Conservation (phyloP, 2,113 vertebrate species). For the Eidolon helvum region DNA sequence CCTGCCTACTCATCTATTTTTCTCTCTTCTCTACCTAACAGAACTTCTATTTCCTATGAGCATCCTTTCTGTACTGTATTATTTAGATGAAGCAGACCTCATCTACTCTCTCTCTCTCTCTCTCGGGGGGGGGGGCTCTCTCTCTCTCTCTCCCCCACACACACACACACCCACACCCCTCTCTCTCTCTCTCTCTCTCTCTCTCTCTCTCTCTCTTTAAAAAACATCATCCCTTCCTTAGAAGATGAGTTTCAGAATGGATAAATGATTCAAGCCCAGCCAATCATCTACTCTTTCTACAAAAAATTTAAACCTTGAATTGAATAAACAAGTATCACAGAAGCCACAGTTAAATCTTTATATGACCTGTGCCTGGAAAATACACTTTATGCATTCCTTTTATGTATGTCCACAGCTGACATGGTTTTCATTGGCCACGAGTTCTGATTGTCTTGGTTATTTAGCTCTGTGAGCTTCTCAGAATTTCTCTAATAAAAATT, state of each 20-base stretch:
- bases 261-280: background rate
- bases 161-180: too few relatives aligned
- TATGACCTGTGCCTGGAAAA: background rate
- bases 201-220: too few relatives aligned
- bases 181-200: too few relatives aligned
- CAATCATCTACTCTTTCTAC: background rate
- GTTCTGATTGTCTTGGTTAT: slow-evolving; percentile 10
- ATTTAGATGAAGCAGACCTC: background rate
- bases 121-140: too few relatives aligned
- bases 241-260: background rate
- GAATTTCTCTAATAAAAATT: background rate
- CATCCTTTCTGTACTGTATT: background rate
- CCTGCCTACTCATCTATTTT: background rate
- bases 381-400: background rate
- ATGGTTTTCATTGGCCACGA: background rate
- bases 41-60: background rate
- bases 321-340: slow-evolving; percentile 15
- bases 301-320: slow-evolving; percentile 1
- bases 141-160: too few relatives aligned
- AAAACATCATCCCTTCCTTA: background rate
- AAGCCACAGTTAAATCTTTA: background rate
- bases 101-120: background rate
- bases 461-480: background rate
- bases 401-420: background rate
- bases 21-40: background rate